These are phyloP conservation scores for Schizopygopsis malacanthus DNA, from an alignment of 2,797 vertebrate genomes.

Conservation along the genomic window DNA sequence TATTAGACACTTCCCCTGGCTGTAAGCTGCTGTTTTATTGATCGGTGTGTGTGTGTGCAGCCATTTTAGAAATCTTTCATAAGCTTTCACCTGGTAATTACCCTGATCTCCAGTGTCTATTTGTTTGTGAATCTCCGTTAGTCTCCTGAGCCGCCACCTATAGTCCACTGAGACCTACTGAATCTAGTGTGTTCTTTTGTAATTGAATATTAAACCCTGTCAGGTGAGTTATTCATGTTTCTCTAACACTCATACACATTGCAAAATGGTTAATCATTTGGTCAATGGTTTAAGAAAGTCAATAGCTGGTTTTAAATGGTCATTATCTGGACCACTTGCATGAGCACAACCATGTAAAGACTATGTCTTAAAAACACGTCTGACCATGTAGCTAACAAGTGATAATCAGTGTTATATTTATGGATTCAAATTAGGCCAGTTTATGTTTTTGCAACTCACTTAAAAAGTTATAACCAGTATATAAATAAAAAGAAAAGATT, in stretches of 20 bases:
- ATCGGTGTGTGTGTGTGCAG: conserved; percentile 27
- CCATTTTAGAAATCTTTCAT: conserved; percentile 14
- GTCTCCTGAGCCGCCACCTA: conserved; percentile 5
- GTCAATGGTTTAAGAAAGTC: neutral
- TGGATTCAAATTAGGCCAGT: neutral
- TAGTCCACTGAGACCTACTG: conserved; percentile 11
- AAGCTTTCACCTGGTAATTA: conserved; percentile 33
- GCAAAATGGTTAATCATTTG: neutral
- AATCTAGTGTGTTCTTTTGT: conserved; percentile 24
- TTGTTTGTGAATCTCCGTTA: conserved; percentile 44
- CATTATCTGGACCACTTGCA: neutral
- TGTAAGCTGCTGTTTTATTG: conserved; percentile 37
- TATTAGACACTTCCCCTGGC: neutral
- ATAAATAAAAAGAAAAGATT: neutral
- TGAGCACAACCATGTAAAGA: neutral
- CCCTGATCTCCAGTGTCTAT: conserved; percentile 8
- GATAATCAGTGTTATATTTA: neutral
- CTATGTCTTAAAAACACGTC: neutral
- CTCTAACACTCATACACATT: neutral
- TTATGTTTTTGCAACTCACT: neutral
- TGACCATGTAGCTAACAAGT: neutral
- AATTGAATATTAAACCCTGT: conserved; percentile 18
- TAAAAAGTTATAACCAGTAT: neutral
- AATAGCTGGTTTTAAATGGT: neutral
- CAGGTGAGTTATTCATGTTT: neutral